Percentiles rank a stretch among this genome's conserved stretches.
phyloP scores from a whole-genome alignment of 1,140 invertebrate genomes.

The Caenorhabditis tropicalis region DNA sequence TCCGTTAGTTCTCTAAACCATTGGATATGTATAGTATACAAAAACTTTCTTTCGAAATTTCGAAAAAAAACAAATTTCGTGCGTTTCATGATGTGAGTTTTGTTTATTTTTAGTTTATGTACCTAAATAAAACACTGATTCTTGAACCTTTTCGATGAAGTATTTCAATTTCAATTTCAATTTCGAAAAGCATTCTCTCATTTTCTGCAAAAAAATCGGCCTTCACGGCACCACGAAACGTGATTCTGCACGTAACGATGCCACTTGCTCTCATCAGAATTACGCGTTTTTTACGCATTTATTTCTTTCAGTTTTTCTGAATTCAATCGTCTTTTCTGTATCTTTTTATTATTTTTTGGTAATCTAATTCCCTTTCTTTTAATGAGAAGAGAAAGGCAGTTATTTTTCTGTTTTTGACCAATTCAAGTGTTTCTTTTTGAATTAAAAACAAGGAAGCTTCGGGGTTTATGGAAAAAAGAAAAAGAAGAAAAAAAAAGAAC shows the following conservation, averaged over 20 bases:
- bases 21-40: not conserved
- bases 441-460: not conserved
- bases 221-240: not conserved
- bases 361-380: not conserved
- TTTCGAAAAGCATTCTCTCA: not conserved
- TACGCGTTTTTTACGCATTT: not conserved
- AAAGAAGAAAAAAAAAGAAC: not conserved
- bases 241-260: constrained; percentile 43
- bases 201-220: constrained; percentile 1
- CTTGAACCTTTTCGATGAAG: constrained; percentile 10
- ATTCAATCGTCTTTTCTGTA: not conserved
- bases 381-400: not conserved
- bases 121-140: not conserved
- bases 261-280: constrained; percentile 26
- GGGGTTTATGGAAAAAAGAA: not conserved
- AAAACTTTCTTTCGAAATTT: not conserved
- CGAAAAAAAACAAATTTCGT: not conserved
- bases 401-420: not conserved
- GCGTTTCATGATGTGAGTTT: not conserved
- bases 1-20: not conserved
- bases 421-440: not conserved
- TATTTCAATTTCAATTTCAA: constrained; percentile 30
- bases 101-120: not conserved
- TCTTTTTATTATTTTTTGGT: not conserved
- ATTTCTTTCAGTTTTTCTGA: not conserved